Conservation (phyloP, 2,797 vertebrate species). For the Leptatherina wallacei region DNA sequence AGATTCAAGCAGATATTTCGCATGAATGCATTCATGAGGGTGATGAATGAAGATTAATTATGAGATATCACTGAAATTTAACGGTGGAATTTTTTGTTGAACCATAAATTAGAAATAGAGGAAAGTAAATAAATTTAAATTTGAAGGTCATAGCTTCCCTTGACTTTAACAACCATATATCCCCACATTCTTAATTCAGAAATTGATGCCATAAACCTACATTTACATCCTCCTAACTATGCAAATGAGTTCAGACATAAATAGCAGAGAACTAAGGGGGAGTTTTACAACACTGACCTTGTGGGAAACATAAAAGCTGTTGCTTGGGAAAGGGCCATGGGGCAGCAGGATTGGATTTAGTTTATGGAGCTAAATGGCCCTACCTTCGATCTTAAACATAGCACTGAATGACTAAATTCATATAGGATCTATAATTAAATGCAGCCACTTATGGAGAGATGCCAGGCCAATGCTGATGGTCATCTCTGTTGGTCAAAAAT, state of each 20-base stretch:
- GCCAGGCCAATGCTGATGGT: constrained; percentile 26
- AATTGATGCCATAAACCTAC: constrained; percentile 69
- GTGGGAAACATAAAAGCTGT: constrained; percentile 59
- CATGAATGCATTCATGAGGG: constrained; percentile 37
- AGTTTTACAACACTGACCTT: constrained; percentile 75
- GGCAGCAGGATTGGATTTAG: constrained; percentile 60
- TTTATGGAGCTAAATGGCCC: constrained; percentile 66
- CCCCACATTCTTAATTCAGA: constrained; percentile 58
- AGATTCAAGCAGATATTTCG: constrained; percentile 18
- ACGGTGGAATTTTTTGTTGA: background rate
- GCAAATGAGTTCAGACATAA: constrained; percentile 71
- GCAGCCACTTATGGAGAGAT: constrained; percentile 18
- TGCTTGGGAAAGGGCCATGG: constrained; percentile 41
- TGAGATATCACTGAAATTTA: constrained; percentile 1
- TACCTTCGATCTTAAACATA: constrained; percentile 54
- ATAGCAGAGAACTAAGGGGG: constrained; percentile 58
- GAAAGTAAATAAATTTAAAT: constrained; percentile 47
- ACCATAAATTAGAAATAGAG: constrained; percentile 9
- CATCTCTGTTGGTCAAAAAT: constrained; percentile 1
- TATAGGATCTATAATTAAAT: constrained; percentile 66
- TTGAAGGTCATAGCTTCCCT: constrained; percentile 50
- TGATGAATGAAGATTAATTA: constrained; percentile 24
- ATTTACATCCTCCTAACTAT: constrained; percentile 65
- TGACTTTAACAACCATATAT: constrained; percentile 50
- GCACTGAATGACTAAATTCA: constrained; percentile 65